Evolutionary conservation across 2,888 invertebrate species (phyloP), one percentile per base, ranked within the genome.

Genomic region (Andrena chrysosceles): DNA sequence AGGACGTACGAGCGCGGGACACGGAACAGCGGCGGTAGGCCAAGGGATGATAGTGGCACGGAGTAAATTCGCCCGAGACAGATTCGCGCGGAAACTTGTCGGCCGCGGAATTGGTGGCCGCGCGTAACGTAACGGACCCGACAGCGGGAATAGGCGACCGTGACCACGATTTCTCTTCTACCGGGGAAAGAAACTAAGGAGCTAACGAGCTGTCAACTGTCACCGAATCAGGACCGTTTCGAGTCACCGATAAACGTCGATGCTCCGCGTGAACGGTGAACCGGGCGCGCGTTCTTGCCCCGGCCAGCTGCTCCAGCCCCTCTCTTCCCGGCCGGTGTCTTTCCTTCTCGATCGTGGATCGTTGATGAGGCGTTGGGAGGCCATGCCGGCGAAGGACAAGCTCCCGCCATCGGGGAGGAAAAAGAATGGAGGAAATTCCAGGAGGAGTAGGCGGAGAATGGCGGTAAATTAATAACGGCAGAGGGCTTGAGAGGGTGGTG

Each of bases 171-270:
- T 83, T 75, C 83, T 76, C 77, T 77, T 66, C 66, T 71, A 29
- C 49, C 54, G 23, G 83, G 67, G 84, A 82, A 89, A 89, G 86
- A 85, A 87, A 81, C 86, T 91, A 91, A 90, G 86, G 86, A 87
- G 81, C 86, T 91, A 91, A 90, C 90, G 89, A 89, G 85, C 90
- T 90, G 90, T 90, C 90, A 89, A 90, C 87, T 77, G 86, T 91
- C 88, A 86, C 56, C 79, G 77, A 69, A 69, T 66, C 71, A 84
- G 31, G 75, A 77, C 62, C 52, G 73, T 64, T 35, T 59, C 71
- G 59, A 60, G 71, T 35, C 82, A 42, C 64, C 75, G 78, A 71
- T 78, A 72, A 72, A 81, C 79, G 71, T 72, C 80, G 80, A 78
- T 63, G 66, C 83, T n/a, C 73, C 73, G 73, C 29, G 26, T 26